Evolutionary conservation across 2,113 vertebrate genomes (phyloP).

Genomic region (Ciconia boyciana): DNA sequence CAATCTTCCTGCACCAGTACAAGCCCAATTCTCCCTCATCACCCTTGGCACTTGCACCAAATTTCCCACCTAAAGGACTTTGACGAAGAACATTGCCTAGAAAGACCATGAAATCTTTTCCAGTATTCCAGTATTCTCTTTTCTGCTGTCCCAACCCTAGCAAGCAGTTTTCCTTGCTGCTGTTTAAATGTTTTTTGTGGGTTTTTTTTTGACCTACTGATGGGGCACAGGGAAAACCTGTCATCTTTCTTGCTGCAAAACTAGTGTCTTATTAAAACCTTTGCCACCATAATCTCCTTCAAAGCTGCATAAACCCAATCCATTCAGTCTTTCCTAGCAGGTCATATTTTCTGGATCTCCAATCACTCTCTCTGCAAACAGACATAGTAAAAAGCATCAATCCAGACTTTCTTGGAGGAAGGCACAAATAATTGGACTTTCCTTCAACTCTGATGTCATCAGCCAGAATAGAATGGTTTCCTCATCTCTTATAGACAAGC

Average conservation of each 20-base stretch:
- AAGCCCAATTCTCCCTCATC: background rate
- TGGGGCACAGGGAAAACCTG: background rate
- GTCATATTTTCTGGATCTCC: background rate
- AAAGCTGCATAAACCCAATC: background rate
- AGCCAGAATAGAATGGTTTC: background rate
- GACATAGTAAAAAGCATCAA: background rate
- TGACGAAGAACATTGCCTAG: background rate
- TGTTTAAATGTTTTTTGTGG: background rate
- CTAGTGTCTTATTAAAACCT: background rate
- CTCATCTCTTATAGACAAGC: background rate
- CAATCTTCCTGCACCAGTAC: rapidly evolving
- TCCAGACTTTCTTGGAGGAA: background rate
- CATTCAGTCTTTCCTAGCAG: background rate
- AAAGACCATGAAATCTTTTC: background rate
- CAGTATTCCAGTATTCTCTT: background rate
- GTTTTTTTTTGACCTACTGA: background rate
- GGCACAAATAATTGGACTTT: background rate
- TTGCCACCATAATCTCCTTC: background rate
- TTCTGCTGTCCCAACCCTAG: background rate
- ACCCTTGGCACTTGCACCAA: background rate
- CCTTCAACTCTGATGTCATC: background rate
- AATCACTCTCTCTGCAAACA: background rate
- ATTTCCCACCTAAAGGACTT: background rate
- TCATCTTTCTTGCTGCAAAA: background rate
- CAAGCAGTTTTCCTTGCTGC: background rate